Evolutionary conservation across 2,888 invertebrate species (phyloP).

Genomic region (Caenorhabditis afra): DNA sequence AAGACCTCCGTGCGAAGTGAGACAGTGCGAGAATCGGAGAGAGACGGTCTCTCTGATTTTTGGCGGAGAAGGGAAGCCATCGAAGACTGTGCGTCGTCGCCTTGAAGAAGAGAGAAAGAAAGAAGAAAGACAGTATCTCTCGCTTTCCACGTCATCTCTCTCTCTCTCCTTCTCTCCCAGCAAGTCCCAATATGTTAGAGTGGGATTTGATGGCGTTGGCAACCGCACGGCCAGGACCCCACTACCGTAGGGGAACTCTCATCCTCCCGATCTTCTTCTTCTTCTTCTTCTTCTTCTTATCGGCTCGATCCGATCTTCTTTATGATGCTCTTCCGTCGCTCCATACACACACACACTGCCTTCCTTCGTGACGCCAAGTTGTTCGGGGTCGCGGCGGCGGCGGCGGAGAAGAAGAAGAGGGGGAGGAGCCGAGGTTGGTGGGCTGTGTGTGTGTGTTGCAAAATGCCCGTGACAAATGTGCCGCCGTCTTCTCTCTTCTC

Average conservation of each 20-base stretch:
- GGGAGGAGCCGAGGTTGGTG: not conserved
- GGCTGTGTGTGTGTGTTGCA: conserved; percentile 22
- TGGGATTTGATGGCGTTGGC: too few relatives aligned
- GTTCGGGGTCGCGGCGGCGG: not conserved
- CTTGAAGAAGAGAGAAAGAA: too few relatives aligned
- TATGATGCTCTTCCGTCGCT: not conserved
- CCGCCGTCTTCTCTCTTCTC: too few relatives aligned
- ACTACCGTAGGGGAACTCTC: not conserved
- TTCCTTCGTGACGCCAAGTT: not conserved
- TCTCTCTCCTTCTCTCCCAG: not conserved
- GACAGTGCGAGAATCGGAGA: not conserved
- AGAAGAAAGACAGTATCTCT: too few relatives aligned
- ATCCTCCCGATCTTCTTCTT: too few relatives aligned
- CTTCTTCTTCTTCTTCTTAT: too few relatives aligned
- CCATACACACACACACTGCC: not conserved
- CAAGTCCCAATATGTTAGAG: not conserved
- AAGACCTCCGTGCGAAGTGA: too few relatives aligned
- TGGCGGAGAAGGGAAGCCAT: not conserved
- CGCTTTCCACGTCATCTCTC: not conserved
- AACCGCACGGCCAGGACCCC: not conserved
- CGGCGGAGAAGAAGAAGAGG: too few relatives aligned
- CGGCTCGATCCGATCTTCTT: not conserved
- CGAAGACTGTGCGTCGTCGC: not conserved
- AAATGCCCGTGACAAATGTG: conserved; percentile 54
- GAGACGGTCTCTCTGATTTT: not conserved